These are phyloP conservation scores for Paramacrobiotus metropolitanus DNA, from an alignment of 1,140 invertebrate genomes.

Conservation along the genomic window DNA sequence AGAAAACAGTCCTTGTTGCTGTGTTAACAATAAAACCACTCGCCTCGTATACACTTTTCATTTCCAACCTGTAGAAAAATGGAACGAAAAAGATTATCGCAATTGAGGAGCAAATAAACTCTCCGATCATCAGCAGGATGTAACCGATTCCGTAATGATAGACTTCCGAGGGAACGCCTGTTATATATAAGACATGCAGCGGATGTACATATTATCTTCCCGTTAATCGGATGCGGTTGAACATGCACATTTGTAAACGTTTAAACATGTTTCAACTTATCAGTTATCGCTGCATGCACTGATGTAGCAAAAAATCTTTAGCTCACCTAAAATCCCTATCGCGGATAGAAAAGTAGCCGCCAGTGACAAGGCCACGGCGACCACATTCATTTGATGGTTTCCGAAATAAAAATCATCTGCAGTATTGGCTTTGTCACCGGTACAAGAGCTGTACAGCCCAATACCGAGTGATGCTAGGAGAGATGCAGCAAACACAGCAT, in stretches of 20 bases:
- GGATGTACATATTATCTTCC: too few relatives aligned
- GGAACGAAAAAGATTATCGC: not conserved
- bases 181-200: not conserved
- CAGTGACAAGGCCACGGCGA: not conserved
- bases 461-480: too few relatives aligned
- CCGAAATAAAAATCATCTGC: too few relatives aligned
- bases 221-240: too few relatives aligned
- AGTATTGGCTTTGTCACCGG: too few relatives aligned
- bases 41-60: conserved; percentile 1
- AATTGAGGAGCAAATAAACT: not conserved
- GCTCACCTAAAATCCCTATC: not conserved
- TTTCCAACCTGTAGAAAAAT: not conserved
- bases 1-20: not conserved
- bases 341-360: not conserved
- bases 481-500: too few relatives aligned
- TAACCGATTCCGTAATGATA: not conserved
- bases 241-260: too few relatives aligned
- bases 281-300: too few relatives aligned
- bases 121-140: not conserved
- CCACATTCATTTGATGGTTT: too few relatives aligned
- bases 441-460: too few relatives aligned
- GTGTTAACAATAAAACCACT: not conserved
- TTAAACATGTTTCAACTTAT: too few relatives aligned
- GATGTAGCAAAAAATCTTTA: too few relatives aligned
- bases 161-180: not conserved